Percentiles rank a stretch among this genome's conserved stretches.
These are phyloP conservation scores for Pangasius krempfi DNA, from an alignment of 2,797 vertebrate genomes.

Conservation along the genomic window DNA sequence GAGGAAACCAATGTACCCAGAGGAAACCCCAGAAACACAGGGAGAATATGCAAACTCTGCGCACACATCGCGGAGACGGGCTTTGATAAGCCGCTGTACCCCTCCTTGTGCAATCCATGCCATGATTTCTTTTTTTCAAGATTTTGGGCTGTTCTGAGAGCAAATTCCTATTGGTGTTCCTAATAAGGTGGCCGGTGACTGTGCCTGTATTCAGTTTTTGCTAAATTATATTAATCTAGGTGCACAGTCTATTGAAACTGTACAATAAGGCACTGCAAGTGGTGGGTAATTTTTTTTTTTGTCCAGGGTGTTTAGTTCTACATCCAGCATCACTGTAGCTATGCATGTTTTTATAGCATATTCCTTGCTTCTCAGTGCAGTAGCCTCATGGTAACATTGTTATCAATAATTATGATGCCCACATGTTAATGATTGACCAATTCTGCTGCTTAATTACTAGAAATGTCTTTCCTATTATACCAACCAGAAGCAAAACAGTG, in stretches of 20 bases:
- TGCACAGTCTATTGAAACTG: not conserved
- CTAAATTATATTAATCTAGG: not conserved
- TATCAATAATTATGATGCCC: not conserved
- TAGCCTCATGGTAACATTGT: not conserved
- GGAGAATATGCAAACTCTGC: too few species aligned
- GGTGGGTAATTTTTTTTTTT: not conserved
- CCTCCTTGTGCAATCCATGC: too few species aligned
- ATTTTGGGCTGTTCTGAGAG: too few species aligned
- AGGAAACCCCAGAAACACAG: too few species aligned
- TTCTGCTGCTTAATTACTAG: too few species aligned
- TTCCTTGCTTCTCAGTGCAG: not conserved
- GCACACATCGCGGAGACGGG: too few species aligned
- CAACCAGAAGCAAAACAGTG: not conserved
- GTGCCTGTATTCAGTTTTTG: not conserved
- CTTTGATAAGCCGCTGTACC: too few species aligned
- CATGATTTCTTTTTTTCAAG: too few species aligned
- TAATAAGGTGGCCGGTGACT: too few species aligned
- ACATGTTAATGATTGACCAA: too few species aligned
- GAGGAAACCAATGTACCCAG: too few species aligned
- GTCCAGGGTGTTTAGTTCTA: not conserved
- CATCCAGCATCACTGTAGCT: not conserved
- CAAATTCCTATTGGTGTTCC: too few species aligned
- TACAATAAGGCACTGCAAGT: not conserved
- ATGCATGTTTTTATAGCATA: not conserved
- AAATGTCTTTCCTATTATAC: not conserved